Evolutionary conservation across 2,113 vertebrate genomes (phyloP).

Genomic region (Recurvirostra avosetta): DNA sequence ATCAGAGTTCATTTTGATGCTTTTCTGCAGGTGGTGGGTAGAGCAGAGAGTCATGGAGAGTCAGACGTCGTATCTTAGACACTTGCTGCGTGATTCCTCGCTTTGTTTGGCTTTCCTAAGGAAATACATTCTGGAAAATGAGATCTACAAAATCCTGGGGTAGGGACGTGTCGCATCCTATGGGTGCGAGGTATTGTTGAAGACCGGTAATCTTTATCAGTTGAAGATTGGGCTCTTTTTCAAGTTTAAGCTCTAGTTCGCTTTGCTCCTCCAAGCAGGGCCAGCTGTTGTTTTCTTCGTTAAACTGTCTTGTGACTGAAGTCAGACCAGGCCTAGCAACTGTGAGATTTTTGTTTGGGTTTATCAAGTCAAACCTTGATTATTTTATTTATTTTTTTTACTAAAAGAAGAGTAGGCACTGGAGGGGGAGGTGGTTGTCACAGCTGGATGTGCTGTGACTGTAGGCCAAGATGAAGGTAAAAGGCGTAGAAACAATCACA

Average conservation of each 20-base stretch:
- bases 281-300: not conserved
- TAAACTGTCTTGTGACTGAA: not conserved
- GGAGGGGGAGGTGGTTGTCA: not conserved
- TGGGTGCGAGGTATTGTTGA: accelerated
- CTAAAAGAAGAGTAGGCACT: not conserved
- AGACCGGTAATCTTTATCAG: not conserved
- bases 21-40: not conserved
- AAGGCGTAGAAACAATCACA: not conserved
- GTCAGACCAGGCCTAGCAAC: not conserved
- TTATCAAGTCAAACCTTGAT: not conserved
- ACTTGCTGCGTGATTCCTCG: not conserved
- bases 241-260: not conserved
- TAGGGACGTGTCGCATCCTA: accelerated
- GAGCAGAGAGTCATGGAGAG: not conserved
- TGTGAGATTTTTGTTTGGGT: not conserved
- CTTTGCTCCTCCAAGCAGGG: not conserved
- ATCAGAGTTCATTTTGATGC: not conserved
- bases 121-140: not conserved
- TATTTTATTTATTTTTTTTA: not conserved
- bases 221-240: not conserved
- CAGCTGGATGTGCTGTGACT: not conserved
- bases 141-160: not conserved
- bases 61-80: accelerated
- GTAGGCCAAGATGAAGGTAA: not conserved
- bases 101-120: not conserved